A percentile compares a stretch with the other conserved stretches of the same genome.
Evolutionary conservation across 2,113 vertebrate species (phyloP).

Genomic region (Chascanopsetta lugubris): DNA sequence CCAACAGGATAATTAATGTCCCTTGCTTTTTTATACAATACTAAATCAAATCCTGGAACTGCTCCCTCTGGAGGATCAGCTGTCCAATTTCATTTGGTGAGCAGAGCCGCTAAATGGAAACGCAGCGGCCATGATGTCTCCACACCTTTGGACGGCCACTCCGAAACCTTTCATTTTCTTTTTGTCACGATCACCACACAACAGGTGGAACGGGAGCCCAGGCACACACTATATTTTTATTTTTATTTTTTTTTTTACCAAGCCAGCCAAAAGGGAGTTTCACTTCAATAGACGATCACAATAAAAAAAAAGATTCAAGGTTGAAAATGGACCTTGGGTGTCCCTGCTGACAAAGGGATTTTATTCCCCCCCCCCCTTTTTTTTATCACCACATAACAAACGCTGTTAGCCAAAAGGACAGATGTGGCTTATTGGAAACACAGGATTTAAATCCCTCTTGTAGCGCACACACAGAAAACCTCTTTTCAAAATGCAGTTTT

Average conservation of each 20-base stretch:
- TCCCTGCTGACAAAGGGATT: slow-evolving; percentile 32
- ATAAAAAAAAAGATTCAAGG: slow-evolving; percentile 44
- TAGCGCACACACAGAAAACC: no score
- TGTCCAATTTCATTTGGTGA: slow-evolving; percentile 75
- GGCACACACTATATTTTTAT: no score
- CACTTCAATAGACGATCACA: slow-evolving; percentile 7
- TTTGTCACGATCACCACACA: slow-evolving; percentile 50
- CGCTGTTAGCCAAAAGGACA: slow-evolving; percentile 28
- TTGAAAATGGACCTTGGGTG: slow-evolving; percentile 20
- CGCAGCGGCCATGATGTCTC: slow-evolving; percentile 55
- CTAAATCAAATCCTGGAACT: slow-evolving; percentile 74
- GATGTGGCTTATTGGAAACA: no score
- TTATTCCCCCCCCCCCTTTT: slow-evolving; percentile 27
- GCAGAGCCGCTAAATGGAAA: slow-evolving; percentile 69
- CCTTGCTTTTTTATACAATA: slow-evolving; percentile 68
- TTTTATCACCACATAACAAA: slow-evolving; percentile 43
- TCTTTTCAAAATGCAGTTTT: not conserved
- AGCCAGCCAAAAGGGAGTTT: slow-evolving; percentile 14
- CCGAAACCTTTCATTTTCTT: slow-evolving; percentile 50
- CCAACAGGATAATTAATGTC: slow-evolving; percentile 78
- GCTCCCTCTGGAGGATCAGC: slow-evolving; percentile 69
- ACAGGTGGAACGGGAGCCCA: slow-evolving; percentile 49
- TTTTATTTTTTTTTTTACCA: no score
- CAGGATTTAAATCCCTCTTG: no score
- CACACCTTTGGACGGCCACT: slow-evolving; percentile 43